Percentiles rank a stretch among this genome's conserved stretches.
phyloP scores from a whole-genome alignment of 2,797 vertebrate genomes.

The Lophura swinhoii region DNA sequence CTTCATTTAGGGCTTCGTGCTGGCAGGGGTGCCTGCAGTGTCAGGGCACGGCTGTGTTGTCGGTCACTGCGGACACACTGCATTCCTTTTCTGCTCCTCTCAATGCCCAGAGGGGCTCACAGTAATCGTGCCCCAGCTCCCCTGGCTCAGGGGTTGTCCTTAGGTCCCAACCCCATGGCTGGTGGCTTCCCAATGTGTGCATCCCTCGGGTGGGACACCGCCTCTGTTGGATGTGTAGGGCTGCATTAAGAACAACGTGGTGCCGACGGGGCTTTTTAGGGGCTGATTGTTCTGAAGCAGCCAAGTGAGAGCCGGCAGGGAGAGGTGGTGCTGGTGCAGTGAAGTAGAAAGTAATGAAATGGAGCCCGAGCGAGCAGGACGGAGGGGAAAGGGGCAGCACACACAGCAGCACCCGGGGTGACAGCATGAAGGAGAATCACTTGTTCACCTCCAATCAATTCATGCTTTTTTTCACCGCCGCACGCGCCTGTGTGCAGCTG shows the following conservation, averaged over 20 bases:
- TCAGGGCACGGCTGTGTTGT: not conserved
- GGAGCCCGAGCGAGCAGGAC: not conserved
- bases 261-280: not conserved
- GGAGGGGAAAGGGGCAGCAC: conserved; percentile 57
- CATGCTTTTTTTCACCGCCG: conserved; percentile 66
- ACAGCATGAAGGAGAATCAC: conserved; percentile 79
- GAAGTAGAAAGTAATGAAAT: conserved; percentile 22
- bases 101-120: not conserved
- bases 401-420: conserved; percentile 55
- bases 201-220: not conserved
- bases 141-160: fast-evolving
- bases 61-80: fast-evolving
- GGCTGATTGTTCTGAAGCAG: conserved; percentile 71
- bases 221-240: not conserved
- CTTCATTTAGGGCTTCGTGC: not conserved
- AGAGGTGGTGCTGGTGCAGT: not conserved
- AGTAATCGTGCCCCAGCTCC: fast-evolving
- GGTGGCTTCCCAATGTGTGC: fast-evolving
- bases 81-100: not conserved
- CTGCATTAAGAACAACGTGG: not conserved
- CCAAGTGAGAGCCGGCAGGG: not conserved
- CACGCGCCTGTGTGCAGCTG: conserved; percentile 22
- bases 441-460: conserved; percentile 87
- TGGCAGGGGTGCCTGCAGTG: not conserved
- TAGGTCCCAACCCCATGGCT: not conserved